Evolutionary conservation across 2,888 invertebrate species (phyloP).

Genomic region (Emesis castigata): DNA sequence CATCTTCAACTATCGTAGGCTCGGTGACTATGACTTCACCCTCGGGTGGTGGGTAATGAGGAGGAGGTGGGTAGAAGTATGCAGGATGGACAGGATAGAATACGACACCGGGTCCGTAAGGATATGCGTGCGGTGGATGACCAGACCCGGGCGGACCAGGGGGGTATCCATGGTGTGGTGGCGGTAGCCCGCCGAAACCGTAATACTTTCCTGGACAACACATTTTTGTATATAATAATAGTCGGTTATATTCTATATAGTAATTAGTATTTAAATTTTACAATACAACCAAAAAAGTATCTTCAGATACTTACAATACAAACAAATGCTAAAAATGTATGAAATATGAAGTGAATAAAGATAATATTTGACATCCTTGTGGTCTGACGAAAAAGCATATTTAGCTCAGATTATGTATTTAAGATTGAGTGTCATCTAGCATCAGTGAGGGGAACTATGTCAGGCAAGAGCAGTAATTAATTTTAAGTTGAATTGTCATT

Average conservation of each 20-base stretch:
- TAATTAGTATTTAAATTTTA: too few species aligned
- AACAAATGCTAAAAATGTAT: too few species aligned
- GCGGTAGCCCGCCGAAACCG: constrained; percentile 79
- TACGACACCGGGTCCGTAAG: constrained; percentile 74
- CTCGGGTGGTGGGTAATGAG: constrained; percentile 71
- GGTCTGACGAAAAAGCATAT: too few species aligned
- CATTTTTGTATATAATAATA: constrained; percentile 24
- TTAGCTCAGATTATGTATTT: too few species aligned
- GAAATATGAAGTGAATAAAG: too few species aligned
- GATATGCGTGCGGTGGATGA: constrained; percentile 73
- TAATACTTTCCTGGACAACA: constrained; percentile 80
- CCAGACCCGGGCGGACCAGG: constrained; percentile 71
- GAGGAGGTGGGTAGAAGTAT: constrained; percentile 82
- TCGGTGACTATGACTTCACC: constrained; percentile 75
- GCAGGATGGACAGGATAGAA: constrained; percentile 83
- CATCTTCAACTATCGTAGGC: constrained; percentile 73
- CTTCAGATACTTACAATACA: too few species aligned
- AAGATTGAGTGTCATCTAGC: too few species aligned
- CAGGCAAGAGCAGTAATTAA: too few species aligned
- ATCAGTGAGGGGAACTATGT: too few species aligned
- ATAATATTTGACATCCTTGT: too few species aligned
- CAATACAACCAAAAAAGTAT: too few species aligned
- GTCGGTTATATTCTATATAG: not conserved
- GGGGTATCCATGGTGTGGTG: constrained; percentile 68
- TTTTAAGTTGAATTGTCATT: too few species aligned